phyloP scores from a whole-genome alignment of 2,888 invertebrate genomes.

The Graphium colonna region DNA sequence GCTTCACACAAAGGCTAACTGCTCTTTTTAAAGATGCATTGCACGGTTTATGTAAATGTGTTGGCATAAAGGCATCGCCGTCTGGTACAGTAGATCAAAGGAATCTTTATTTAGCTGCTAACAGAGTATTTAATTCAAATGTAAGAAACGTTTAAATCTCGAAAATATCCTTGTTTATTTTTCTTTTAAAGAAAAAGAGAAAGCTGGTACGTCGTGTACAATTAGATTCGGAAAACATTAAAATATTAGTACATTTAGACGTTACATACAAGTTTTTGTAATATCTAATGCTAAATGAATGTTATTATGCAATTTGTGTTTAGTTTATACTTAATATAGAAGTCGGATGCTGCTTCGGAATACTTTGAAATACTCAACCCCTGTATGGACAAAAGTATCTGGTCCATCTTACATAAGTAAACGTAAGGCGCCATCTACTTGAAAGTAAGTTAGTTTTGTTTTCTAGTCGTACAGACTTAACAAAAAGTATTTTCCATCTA shows the following conservation, averaged over 20 bases:
- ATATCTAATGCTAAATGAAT: not conserved
- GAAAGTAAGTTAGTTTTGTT: slow-evolving; percentile 37
- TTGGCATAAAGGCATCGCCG: slow-evolving; percentile 10
- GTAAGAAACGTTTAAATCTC: slow-evolving; percentile 2
- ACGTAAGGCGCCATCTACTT: slow-evolving; percentile 41
- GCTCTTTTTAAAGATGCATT: slow-evolving; percentile 17
- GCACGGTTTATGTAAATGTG: slow-evolving; percentile 21
- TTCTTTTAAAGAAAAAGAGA: not conserved
- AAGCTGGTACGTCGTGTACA: not conserved
- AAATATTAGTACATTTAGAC: too few species aligned
- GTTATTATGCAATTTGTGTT: slow-evolving; percentile 42
- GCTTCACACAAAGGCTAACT: slow-evolving; percentile 16
- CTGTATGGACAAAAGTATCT: slow-evolving; percentile 48
- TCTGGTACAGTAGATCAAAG: slow-evolving; percentile 12
- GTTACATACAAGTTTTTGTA: not conserved
- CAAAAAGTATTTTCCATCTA: not conserved
- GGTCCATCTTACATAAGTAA: slow-evolving; percentile 43
- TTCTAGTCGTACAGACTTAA: slow-evolving; percentile 16
- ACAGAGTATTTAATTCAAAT: too few species aligned
- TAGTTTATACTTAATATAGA: slow-evolving; percentile 35
- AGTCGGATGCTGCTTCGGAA: slow-evolving; percentile 52
- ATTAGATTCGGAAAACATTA: too few species aligned
- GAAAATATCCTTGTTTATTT: slow-evolving; percentile 7
- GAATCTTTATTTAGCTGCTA: not conserved
- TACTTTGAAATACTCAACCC: slow-evolving; percentile 41